phyloP scores from a whole-genome alignment of 2,888 invertebrate genomes.

The Colostygia pectinataria region DNA sequence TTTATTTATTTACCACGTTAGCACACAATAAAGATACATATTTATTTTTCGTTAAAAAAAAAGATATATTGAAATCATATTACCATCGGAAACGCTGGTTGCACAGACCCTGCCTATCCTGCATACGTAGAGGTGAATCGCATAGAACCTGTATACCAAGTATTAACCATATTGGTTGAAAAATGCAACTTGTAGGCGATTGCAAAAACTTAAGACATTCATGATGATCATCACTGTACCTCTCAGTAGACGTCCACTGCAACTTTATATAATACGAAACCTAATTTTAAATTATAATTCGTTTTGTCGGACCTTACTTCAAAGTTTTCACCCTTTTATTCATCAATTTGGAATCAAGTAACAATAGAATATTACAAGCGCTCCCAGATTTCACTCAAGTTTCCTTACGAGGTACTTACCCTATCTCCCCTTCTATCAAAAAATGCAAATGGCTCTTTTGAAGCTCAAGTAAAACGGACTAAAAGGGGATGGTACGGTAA shows the following conservation, averaged over 20 bases:
- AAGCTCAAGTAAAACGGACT: conserved; percentile 29
- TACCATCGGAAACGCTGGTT: conserved; percentile 91
- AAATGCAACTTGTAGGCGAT: no score
- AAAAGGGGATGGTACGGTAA: conserved; percentile 24
- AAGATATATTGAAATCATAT: no score
- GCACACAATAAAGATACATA: no score
- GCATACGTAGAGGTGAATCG: conserved; percentile 93
- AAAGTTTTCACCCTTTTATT: conserved; percentile 10
- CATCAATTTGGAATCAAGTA: conserved; percentile 17
- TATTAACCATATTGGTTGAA: no score
- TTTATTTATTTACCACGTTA: no score
- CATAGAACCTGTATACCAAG: no score
- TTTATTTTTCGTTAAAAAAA: no score
- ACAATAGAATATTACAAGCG: conserved; percentile 20
- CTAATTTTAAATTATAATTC: no score
- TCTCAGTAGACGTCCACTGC: no score
- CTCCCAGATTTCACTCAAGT: conserved; percentile 18
- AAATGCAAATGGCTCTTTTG: conserved; percentile 39
- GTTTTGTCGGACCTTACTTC: background rate
- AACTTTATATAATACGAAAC: no score
- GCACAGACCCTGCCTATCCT: conserved; percentile 94
- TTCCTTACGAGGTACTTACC: conserved; percentile 13
- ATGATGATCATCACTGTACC: no score
- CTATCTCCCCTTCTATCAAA: conserved; percentile 33
- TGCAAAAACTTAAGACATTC: no score